These are phyloP conservation scores for Fissipunctia ypsillon DNA, from an alignment of 2,888 invertebrate genomes.

Conservation along the genomic window DNA sequence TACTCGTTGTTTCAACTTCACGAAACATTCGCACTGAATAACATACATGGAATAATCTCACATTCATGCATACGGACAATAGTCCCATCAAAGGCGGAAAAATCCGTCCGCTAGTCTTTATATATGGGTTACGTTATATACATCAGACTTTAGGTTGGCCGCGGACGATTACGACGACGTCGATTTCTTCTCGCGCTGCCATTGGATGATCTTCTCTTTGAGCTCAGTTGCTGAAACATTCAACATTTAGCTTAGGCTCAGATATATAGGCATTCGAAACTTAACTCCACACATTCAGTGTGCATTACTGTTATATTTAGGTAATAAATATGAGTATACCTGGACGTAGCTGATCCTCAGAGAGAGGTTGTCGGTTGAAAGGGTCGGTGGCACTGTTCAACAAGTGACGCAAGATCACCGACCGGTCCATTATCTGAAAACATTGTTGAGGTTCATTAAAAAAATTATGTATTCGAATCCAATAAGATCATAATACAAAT, in stretches of 20 bases:
- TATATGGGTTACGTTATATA: constrained; percentile 85
- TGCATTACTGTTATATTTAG: not conserved
- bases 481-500: not conserved
- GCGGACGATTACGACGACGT: constrained; percentile 82
- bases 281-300: not conserved
- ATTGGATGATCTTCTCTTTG: constrained; percentile 95
- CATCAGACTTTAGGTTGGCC: constrained; percentile 88
- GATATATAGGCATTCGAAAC: not conserved
- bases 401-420: constrained; percentile 97
- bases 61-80: constrained; percentile 86
- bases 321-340: constrained; percentile 87
- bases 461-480: too few species aligned
- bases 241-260: constrained; percentile 11
- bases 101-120: constrained; percentile 83
- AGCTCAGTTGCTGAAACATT: constrained; percentile 93
- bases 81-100: constrained; percentile 83
- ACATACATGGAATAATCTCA: constrained; percentile 86
- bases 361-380: constrained; percentile 98
- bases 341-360: constrained; percentile 97
- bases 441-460: not conserved
- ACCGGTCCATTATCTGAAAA: constrained; percentile 96
- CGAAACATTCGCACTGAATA: constrained; percentile 76
- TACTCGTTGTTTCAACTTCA: constrained; percentile 65
- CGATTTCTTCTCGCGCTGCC: constrained; percentile 95
- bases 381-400: constrained; percentile 99